These are phyloP conservation scores for Odontamblyopus rebecca DNA, from an alignment of 2,797 vertebrate species.

Conservation along the genomic window DNA sequence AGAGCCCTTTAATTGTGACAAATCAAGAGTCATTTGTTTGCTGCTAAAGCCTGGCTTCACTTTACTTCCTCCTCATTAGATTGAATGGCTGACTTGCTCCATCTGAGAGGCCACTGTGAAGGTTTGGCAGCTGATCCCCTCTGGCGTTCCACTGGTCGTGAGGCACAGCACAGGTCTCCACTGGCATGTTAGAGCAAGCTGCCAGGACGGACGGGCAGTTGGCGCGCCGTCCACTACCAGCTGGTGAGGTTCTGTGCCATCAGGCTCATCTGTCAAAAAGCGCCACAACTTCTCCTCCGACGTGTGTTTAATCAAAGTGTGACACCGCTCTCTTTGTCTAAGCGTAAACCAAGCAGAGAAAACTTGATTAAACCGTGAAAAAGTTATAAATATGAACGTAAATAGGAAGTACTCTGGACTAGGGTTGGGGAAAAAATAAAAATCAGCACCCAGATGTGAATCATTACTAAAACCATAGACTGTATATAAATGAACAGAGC, in stretches of 20 bases:
- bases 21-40: constrained; percentile 32
- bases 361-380: constrained; percentile 34
- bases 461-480: too few species aligned
- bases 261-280: constrained; percentile 67
- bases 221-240: constrained; percentile 73
- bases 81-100: constrained; percentile 65
- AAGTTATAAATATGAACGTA: constrained; percentile 5
- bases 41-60: constrained; percentile 16
- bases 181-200: constrained; percentile 77
- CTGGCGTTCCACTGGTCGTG: constrained; percentile 66
- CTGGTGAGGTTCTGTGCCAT: constrained; percentile 72
- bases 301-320: constrained; percentile 45
- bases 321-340: constrained; percentile 24
- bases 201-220: constrained; percentile 74
- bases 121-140: constrained; percentile 68
- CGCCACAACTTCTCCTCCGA: constrained; percentile 23
- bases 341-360: constrained; percentile 39
- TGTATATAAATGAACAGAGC: too few species aligned
- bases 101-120: constrained; percentile 60
- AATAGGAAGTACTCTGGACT: background rate
- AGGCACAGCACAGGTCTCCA: constrained; percentile 67
- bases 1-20: background rate
- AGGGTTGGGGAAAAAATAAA: background rate
- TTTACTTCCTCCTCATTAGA: constrained; percentile 51
- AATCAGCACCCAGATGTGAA: background rate